A percentile compares a stretch with the other conserved stretches of the same genome.
Conservation (phyloP, 2,797 vertebrate genomes). For the Jordanella pulchra region DNA sequence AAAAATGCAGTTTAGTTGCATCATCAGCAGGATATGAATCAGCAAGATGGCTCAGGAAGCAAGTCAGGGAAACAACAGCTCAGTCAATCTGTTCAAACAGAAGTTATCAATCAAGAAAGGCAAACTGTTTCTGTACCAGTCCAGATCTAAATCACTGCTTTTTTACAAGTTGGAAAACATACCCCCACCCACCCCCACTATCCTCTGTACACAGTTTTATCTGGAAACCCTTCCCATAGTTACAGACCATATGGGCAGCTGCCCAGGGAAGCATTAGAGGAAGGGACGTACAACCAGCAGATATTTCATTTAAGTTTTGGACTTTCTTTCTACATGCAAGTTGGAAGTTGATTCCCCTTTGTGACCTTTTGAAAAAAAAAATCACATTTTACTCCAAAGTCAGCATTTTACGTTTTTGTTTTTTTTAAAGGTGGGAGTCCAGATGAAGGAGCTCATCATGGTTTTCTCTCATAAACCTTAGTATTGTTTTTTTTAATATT, state of each 20-base stretch:
- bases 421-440: neutral
- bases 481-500: slow-evolving; percentile 34
- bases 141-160: slow-evolving; percentile 20
- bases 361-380: too few relatives aligned
- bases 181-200: slow-evolving; percentile 46
- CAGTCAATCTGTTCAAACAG: slow-evolving; percentile 1
- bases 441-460: neutral
- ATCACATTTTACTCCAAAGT: too few relatives aligned
- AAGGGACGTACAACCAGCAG: neutral
- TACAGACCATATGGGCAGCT: too few relatives aligned
- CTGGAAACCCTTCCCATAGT: slow-evolving; percentile 56
- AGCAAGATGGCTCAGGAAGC: neutral
- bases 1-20: neutral
- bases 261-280: too few relatives aligned
- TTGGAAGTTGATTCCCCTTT: neutral
- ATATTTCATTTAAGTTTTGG: neutral
- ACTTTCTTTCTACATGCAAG: neutral
- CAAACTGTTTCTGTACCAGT: slow-evolving; percentile 33
- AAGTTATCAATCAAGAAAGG: slow-evolving; percentile 17
- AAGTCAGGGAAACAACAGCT: slow-evolving; percentile 5
- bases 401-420: too few relatives aligned
- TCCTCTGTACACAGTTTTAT: slow-evolving; percentile 63
- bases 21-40: slow-evolving; percentile 13
- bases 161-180: slow-evolving; percentile 42
- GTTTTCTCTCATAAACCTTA: slow-evolving; percentile 24